Base-by-base conservation (phyloP, 2,888 invertebrate species). In the Coelogynopora nodosa region DNA sequence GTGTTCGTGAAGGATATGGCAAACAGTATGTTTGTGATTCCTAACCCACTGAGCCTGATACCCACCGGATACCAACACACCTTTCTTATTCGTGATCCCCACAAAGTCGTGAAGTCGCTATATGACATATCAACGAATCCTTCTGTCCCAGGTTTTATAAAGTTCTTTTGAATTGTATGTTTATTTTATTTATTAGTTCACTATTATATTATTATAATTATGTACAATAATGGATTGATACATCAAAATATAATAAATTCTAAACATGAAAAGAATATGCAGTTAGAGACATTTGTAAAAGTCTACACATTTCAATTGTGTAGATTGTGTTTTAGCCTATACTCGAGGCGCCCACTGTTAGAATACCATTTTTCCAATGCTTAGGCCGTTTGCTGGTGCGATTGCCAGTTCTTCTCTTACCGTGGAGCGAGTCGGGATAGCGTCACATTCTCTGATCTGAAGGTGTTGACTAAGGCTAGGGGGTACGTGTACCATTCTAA, bases 321-420 rank as follows among this genome's bases (percentile, higher is more conserved):
- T 26, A 74, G 74, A 26, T 26, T 74, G 74, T n/a, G n/a, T n/a
- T n/a, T 74, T 74, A 74, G 5, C 23, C 2, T 74, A 74, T 10
- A 23, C 74, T 74, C 74, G 23, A 74, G 74, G 27, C 74, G 27
- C 23, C 74, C 74, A 74, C 74, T 74, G 74, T 74, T 2, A n/a
- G 74, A 74, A 74, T 49, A 23, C 23, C 23, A 74, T 74, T 74
- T 74, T 74, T 23, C 49, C 74, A 74, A 74, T 74, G 18, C 27
- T 74, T 74, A 23, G 10, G 5, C 23, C 2, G 74, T 74, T 74
- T 74, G 5, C 74, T 74, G 74, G 74, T 74, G 74, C 5, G 74
- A 74, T 74, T 74, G 74, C 74, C 18, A 74, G 74, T 74, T 74
- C 74, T 74, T 23, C 23, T 23, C 74, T 74, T 74, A 74, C 74